Evolutionary conservation across 2,888 invertebrate species (phyloP).

Genomic region (Thecocarcelia acutangulata): DNA sequence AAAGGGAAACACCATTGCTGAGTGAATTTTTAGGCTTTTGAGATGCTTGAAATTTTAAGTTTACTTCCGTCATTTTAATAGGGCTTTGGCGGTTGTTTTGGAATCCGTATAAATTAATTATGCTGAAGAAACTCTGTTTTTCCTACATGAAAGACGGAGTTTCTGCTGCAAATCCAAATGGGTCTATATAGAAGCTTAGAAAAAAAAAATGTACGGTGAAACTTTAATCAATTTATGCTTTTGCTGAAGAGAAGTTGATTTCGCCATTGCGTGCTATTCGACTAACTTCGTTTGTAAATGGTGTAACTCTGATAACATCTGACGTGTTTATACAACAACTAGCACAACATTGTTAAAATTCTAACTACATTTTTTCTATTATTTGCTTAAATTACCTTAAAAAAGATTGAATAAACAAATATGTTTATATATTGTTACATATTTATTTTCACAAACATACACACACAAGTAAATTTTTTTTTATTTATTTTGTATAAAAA

Average conservation of each 20-base stretch:
- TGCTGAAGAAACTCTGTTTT: too few species aligned
- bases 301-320: neutral
- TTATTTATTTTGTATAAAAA: neutral
- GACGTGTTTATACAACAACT: neutral
- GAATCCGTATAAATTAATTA: too few species aligned
- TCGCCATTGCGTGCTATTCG: neutral
- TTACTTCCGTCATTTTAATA: too few species aligned
- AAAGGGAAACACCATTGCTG: neutral
- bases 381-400: conserved; percentile 37
- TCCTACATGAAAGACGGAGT: too few species aligned
- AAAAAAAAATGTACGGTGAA: too few species aligned
- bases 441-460: neutral
- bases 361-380: conserved; percentile 23
- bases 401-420: conserved; percentile 8
- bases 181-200: too few species aligned
- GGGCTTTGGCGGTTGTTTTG: too few species aligned
- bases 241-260: neutral
- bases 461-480: neutral
- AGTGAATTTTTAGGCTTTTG: too few species aligned
- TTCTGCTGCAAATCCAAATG: too few species aligned
- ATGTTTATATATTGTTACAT: conserved; percentile 22
- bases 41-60: too few species aligned
- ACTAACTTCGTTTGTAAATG: neutral
- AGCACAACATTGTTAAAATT: conserved; percentile 12
- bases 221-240: too few species aligned